Base-by-base conservation (phyloP, 2,797 vertebrate species). In the Psittacula derbiana region DNA sequence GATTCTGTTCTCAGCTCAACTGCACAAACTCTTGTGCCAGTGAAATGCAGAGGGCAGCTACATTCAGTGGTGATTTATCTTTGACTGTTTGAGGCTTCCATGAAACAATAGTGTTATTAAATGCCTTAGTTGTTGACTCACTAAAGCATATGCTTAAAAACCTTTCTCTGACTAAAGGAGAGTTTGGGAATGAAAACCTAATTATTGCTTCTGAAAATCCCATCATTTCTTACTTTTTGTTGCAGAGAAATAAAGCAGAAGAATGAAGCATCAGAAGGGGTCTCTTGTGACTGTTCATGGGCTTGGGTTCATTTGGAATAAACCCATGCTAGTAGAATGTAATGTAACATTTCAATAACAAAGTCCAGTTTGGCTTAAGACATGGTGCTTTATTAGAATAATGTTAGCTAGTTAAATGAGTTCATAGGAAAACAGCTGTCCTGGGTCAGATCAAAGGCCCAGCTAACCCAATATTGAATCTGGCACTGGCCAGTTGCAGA, bases 361-460 rank as follows among this genome's bases (percentile, higher is more conserved):
- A 83, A 55, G 70, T 86, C 73, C 50, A 55, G 40, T 78, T 89
- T 92, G 81, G 64, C 69, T 93, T 84, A 67, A 87, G 64, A 70
- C 31, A 8, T 30, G 24, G 38, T 28, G 6, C 53, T 84, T 76
- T 84, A 23, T 7, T 86, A 70, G 49, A 93, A 65, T 62, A 40
- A n/a, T 40, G 31, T 67, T 80, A 65, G 18, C 52, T 67, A 18
- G 46, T 82, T 82, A 52, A 80, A 67, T 64, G 44, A 25, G n/a
- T 67, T 43, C 36, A 17, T 23, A 52, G 81, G 52, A 90, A 16
- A 88, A 15, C 75, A 86, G 27, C 85, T 90, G 79, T 88, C 61
- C 49, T 78, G 46, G 44, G 38, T 92, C 65, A 74, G 57, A 69
- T 86, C 57, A 91, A 74, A 90, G 38, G 38, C 65, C 65, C 65